phyloP scores from a whole-genome alignment of 2,113 vertebrate genomes.

The Platysteira castanea region DNA sequence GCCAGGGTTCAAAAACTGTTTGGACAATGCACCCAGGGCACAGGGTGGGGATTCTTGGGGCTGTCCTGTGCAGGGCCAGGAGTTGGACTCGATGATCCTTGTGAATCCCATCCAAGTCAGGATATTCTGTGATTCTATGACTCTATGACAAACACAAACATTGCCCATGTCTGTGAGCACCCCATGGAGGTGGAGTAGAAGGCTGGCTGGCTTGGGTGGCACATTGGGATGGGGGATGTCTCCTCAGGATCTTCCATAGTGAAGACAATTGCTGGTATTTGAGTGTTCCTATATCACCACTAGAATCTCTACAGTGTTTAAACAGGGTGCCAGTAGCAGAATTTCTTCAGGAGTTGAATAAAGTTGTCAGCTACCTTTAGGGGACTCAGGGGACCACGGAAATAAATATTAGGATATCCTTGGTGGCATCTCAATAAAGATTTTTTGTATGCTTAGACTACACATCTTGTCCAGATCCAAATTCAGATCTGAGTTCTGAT shows the following conservation, averaged over 20 bases:
- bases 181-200: fast-evolving
- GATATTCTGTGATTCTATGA: not conserved
- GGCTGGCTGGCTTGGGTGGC: not conserved
- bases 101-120: not conserved
- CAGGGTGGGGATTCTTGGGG: not conserved
- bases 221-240: not conserved
- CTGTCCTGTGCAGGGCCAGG: not conserved
- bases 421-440: not conserved
- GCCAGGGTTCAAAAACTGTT: not conserved
- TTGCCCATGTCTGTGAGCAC: not conserved
- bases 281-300: not conserved
- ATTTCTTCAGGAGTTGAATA: not conserved
- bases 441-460: not conserved
- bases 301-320: not conserved
- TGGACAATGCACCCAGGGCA: not conserved
- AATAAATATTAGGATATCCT: not conserved
- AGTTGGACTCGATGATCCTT: fast-evolving
- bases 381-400: not conserved
- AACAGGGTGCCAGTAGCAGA: not conserved
- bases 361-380: not conserved
- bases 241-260: not conserved
- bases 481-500: not conserved
- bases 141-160: not conserved
- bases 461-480: not conserved
- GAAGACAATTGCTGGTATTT: not conserved